Conservation (phyloP, 2,888 invertebrate species). For the Actias luna region DNA sequence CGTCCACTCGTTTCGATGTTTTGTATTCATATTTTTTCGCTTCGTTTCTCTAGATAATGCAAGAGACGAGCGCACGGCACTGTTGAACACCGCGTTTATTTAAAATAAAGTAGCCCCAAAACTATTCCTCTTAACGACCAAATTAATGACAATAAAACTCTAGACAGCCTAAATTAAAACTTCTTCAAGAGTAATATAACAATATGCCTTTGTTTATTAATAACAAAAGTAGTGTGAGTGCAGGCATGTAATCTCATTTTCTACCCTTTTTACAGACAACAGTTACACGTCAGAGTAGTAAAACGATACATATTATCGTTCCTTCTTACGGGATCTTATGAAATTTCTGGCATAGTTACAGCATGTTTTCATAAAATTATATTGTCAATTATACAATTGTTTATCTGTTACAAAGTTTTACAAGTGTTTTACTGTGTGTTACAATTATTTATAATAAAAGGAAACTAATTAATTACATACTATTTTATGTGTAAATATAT, state of each 20-base stretch:
- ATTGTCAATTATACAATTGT: background rate
- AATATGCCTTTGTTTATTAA: constrained; percentile 35
- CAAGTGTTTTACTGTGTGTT: background rate
- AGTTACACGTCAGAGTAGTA: background rate
- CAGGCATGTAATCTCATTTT: background rate
- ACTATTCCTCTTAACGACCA: constrained; percentile 69
- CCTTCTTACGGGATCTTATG: background rate
- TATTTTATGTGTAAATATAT: background rate
- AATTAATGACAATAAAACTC: constrained; percentile 77
- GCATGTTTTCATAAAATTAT: background rate
- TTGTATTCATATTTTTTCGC: constrained; percentile 39
- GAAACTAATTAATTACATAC: background rate
- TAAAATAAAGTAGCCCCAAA: constrained; percentile 42
- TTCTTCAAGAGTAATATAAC: constrained; percentile 36
- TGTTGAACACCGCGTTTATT: constrained; percentile 29
- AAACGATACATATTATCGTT: background rate
- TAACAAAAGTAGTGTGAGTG: background rate
- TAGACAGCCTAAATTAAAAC: constrained; percentile 69
- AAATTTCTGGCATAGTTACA: background rate
- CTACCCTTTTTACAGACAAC: background rate
- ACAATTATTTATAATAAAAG: background rate
- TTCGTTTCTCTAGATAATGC: constrained; percentile 38
- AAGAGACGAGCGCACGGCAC: constrained; percentile 35
- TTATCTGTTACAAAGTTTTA: background rate
- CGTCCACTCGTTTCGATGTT: constrained; percentile 35